Evolutionary conservation across 2,797 vertebrate species (phyloP), one percentile per base, ranked within the genome.

Genomic region (Eptatretus atami): DNA sequence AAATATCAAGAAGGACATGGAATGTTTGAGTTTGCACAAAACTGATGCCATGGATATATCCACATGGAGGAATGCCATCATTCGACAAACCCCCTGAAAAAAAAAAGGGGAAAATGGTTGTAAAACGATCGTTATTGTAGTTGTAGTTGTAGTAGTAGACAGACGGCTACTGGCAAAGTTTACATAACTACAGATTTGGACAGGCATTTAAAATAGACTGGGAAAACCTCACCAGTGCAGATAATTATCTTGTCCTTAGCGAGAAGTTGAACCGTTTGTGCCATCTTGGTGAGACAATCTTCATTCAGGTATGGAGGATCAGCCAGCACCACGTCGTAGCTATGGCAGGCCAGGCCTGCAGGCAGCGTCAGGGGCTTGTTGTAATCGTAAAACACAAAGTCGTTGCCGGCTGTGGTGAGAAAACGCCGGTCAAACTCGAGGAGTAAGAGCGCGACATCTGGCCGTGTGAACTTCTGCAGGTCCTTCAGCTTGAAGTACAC

Each of bases 221-320:
- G 4, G 6, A 44, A 44, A 44, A 44, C 31, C 31, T 44, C 31
- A 44, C 90, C 90, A 76, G 92, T 93, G 66, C 92, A 98, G 63
- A 96, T 79, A 69, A 98, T 75, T 70, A 90, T 78, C 75, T 87
- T 95, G 66, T 75, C 80, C 73, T 74, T 84, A 63, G 81, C 78
- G 69, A 98, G 78, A 72, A 78, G 77, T 67, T 75, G 78, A 68
- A 86, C 66, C 1, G 87, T 96, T 69, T 82, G 61, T 1, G 82
- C 71, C 52, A 79, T 84, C 73, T 93, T 88, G 63, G 74, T 70
- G 68, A 98, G 80, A 72, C 92, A 98, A 19, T 90, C 86, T 65
- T 83, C 76, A 0, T 87, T 86, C 63, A 98, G 76, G 67, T 94
- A 94, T 0, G 92, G 90, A 8, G 90, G 90, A 69, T 96, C 90